Evolutionary conservation across 1,140 invertebrate species (phyloP), one percentile per base, ranked within the genome.

Genomic region (Pseudomyrmex gracilis): DNA sequence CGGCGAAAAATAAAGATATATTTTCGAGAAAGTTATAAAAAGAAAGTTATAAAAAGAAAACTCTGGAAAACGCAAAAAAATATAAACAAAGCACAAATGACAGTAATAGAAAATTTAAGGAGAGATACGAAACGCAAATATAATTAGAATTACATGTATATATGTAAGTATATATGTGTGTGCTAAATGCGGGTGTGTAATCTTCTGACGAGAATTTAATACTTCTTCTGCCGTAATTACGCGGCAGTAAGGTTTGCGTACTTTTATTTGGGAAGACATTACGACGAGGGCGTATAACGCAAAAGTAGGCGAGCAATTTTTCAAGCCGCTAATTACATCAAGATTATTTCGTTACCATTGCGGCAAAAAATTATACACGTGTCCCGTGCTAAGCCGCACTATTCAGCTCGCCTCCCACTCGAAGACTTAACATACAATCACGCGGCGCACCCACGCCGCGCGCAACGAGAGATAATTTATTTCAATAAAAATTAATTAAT

Each of bases 381-480:
- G 24, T 73, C 12, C 45, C 64, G 22, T 73, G 60, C 64, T 73
- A 83, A 83, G 70, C 77, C 34, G 17, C 22, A 10, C 82, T 9
- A 60, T 63, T 67, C 63, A 58, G 66, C 71, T 51, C 80, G 15
- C 67, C 43, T 67, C 83, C 76, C 76, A 73, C 86, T 63, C 71
- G 57, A 2, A 15, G 22, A 22, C 24, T 88, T 87, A 85, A 74
- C 76, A 87, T 87, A 87, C 87, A 88, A 88, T 85, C 63, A 61
- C 53, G 15, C 34, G 64, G 7, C 43, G 57, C 66, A 49, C 53
- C 53, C 64, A 58, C 64, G 47, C n/a, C 74, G 2, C 13, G 34
- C 4, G n/a, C 15, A n/a, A 15, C 15, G 47, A 34, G 20, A 34
- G 43, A n/a, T 47, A 70, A 80, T 80, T 58, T 71, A 70, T 58